phyloP scores from a whole-genome alignment of 2,113 vertebrate genomes.

The Pelodiscus sinensis region DNA sequence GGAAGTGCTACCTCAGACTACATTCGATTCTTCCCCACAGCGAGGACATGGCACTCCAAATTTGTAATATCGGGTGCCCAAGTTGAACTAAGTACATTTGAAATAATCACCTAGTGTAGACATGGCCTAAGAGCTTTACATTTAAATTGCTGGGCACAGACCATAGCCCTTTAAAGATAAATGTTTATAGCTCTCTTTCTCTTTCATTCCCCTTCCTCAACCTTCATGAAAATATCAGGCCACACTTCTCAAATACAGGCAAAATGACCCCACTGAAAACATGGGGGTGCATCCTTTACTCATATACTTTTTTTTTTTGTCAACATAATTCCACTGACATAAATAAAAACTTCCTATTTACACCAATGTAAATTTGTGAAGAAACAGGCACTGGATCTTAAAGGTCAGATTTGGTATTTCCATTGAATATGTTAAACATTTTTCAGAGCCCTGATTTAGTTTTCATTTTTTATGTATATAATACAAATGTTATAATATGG shows the following conservation, averaged over 20 bases:
- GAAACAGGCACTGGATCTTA: neutral
- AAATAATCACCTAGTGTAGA: too few species aligned
- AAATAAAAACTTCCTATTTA: neutral
- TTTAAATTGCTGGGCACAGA: neutral
- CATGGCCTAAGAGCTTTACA: neutral
- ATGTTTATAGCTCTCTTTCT: neutral
- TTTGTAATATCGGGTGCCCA: too few species aligned
- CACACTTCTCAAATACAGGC: neutral
- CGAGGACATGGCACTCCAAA: too few species aligned
- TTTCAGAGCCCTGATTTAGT: neutral
- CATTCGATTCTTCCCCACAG: too few species aligned
- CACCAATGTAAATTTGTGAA: neutral
- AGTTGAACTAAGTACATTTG: too few species aligned
- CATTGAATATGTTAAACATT: neutral
- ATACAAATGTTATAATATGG: rapidly evolving
- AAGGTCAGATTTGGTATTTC: neutral
- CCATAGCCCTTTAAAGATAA: neutral
- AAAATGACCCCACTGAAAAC: neutral
- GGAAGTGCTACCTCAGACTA: too few species aligned
- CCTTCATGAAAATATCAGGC: neutral
- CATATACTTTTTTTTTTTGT: neutral
- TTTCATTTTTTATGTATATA: neutral
- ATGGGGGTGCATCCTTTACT: neutral
- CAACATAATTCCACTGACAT: neutral
- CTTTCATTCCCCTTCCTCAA: neutral